Percentiles rank a stretch among this genome's conserved stretches.
Evolutionary conservation across 2,888 invertebrate species (phyloP).

Genomic region (Ophonus ardosiacus): DNA sequence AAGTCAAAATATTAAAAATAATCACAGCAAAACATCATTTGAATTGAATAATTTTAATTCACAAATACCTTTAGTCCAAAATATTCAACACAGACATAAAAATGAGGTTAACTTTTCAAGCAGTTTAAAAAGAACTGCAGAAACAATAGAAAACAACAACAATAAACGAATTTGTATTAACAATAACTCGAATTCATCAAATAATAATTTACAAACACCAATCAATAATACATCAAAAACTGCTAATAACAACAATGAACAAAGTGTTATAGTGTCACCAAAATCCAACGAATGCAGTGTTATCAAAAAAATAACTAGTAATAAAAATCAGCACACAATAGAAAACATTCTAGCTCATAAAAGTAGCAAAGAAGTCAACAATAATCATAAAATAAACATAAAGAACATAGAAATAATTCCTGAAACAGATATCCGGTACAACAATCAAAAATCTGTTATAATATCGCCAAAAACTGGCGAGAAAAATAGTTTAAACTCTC

Average conservation of each 20-base stretch:
- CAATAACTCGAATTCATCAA: background rate
- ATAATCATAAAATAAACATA: background rate
- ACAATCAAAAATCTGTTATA: background rate
- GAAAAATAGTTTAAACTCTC: background rate
- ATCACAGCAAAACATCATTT: background rate
- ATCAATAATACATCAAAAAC: background rate
- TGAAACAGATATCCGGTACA: background rate
- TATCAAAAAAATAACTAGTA: background rate
- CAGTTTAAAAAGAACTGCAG: background rate
- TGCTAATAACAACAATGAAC: background rate
- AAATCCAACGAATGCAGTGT: background rate
- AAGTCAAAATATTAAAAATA: background rate
- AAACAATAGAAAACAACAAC: background rate
- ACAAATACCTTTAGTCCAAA: background rate
- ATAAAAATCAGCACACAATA: slow-evolving; percentile 19
- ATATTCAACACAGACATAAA: background rate
- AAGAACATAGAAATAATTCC: background rate
- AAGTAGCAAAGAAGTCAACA: background rate
- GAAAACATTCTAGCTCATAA: slow-evolving; percentile 19
- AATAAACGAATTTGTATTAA: background rate
- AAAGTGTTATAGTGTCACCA: slow-evolving; percentile 13
- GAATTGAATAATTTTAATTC: background rate
- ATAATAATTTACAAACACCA: slow-evolving; percentile 7
- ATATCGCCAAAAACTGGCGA: too few species aligned
- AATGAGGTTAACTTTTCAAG: background rate